Percentiles rank a stretch among this genome's conserved stretches.
Conservation (phyloP, 2,888 invertebrate species). For the Epistrophe eligans region DNA sequence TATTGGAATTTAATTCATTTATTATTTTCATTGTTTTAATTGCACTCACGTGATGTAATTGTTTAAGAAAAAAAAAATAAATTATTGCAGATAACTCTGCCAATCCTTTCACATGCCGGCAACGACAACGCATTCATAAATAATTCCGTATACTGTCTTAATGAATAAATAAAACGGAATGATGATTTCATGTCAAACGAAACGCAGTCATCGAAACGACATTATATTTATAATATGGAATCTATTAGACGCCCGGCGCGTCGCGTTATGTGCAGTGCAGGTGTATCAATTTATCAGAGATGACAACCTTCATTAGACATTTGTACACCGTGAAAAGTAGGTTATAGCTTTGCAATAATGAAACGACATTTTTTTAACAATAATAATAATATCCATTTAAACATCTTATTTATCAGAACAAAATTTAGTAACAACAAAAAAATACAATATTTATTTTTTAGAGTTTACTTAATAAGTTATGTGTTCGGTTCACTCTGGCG, state of each 20-base stretch:
- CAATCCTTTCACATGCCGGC: constrained; percentile 44
- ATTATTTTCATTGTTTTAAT: constrained; percentile 51
- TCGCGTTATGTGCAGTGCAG: not conserved
- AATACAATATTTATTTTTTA: not conserved
- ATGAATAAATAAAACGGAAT: constrained; percentile 30
- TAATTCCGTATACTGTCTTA: constrained; percentile 12
- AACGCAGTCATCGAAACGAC: constrained; percentile 76
- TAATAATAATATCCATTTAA: not conserved
- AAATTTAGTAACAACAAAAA: not conserved
- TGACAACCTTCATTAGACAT: constrained; percentile 21
- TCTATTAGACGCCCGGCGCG: constrained; percentile 14
- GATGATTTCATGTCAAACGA: constrained; percentile 50
- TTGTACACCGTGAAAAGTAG: not conserved
- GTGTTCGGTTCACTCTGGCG: not conserved
- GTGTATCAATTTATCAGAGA: not conserved
- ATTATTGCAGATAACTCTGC: constrained; percentile 17
- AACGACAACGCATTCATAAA: constrained; percentile 9
- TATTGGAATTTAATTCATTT: constrained; percentile 51
- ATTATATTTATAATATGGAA: constrained; percentile 68
- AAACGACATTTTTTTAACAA: not conserved
- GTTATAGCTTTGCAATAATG: constrained; percentile 21
- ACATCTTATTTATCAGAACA: not conserved
- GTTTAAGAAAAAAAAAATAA: constrained; percentile 22
- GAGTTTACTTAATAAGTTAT: not conserved
- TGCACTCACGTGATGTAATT: constrained; percentile 47